A percentile compares a stretch with the other conserved stretches of the same genome.
Evolutionary conservation across 2,113 vertebrate genomes (phyloP).

Genomic region (Carassius auratus): DNA sequence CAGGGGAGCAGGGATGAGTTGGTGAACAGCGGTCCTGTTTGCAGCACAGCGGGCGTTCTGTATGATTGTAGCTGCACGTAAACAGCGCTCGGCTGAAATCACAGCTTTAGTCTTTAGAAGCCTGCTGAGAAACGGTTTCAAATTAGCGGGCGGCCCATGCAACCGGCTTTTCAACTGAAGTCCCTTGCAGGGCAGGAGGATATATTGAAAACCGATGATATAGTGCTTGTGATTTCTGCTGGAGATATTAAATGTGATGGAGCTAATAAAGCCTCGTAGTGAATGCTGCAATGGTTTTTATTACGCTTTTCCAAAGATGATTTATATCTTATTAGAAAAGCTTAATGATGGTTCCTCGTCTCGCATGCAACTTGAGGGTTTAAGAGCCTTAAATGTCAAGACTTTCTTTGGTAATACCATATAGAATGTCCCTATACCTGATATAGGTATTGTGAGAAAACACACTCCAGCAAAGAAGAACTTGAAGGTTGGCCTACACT

Average conservation of each 20-base stretch:
- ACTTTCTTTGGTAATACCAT: too few relatives aligned
- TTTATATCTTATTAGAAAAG: neutral
- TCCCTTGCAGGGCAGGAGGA: neutral
- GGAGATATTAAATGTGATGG: neutral
- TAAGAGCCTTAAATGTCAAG: too few relatives aligned
- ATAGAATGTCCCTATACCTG: too few relatives aligned
- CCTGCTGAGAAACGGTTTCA: constrained; percentile 41
- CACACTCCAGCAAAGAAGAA: too few relatives aligned
- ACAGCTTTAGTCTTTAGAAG: constrained; percentile 50
- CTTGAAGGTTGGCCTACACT: too few relatives aligned
- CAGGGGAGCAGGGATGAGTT: constrained; percentile 10
- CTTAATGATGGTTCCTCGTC: neutral
- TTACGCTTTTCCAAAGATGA: neutral
- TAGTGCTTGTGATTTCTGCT: neutral
- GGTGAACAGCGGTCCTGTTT: constrained; percentile 40
- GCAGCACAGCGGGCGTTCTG: constrained; percentile 18
- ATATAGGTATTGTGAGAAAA: too few relatives aligned
- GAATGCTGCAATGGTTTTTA: constrained; percentile 5
- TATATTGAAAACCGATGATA: neutral
- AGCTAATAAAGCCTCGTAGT: neutral
- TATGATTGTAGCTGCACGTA: constrained; percentile 38
- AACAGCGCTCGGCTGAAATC: constrained; percentile 15
- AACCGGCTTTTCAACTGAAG: neutral
- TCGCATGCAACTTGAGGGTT: neutral
- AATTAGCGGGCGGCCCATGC: neutral